Evolutionary conservation across 1,140 invertebrate genomes (phyloP).

Genomic region (Pseudomyrmex flavicornis): DNA sequence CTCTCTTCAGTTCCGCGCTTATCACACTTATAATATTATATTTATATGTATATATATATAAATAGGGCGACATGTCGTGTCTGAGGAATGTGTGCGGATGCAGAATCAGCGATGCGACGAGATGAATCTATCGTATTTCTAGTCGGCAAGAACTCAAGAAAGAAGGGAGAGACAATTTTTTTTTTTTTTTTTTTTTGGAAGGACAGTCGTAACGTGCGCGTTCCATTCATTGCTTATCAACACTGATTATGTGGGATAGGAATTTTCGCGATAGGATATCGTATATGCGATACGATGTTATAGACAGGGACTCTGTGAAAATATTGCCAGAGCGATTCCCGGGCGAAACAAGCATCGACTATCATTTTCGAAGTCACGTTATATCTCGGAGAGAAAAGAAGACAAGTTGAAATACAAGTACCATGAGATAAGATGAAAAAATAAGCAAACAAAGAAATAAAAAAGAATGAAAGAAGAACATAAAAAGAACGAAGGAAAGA

Average conservation of each 20-base stretch:
- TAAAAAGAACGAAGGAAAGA: background rate
- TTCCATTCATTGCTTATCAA: constrained; percentile 5
- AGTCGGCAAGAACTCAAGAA: constrained; percentile 31
- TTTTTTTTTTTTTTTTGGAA: background rate
- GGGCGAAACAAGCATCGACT: background rate
- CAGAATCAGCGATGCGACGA: constrained; percentile 64
- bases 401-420: too few relatives aligned
- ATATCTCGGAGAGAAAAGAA: too few relatives aligned
- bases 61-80: constrained; percentile 72
- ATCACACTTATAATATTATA: constrained; percentile 67
- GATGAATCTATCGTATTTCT: constrained; percentile 41
- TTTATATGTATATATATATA: constrained; percentile 24
- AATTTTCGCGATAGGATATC: constrained; percentile 19
- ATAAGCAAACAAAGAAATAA: background rate
- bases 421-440: too few relatives aligned
- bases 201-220: constrained; percentile 17
- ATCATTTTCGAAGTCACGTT: too few relatives aligned
- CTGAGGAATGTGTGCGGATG: constrained; percentile 80
- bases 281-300: background rate
- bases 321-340: constrained; percentile 21
- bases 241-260: background rate
- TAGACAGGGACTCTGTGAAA: background rate
- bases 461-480: background rate
- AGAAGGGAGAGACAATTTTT: background rate
- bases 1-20: constrained; percentile 65